phyloP scores from a whole-genome alignment of 2,113 vertebrate genomes.

The Boleophthalmus pectinirostris region DNA sequence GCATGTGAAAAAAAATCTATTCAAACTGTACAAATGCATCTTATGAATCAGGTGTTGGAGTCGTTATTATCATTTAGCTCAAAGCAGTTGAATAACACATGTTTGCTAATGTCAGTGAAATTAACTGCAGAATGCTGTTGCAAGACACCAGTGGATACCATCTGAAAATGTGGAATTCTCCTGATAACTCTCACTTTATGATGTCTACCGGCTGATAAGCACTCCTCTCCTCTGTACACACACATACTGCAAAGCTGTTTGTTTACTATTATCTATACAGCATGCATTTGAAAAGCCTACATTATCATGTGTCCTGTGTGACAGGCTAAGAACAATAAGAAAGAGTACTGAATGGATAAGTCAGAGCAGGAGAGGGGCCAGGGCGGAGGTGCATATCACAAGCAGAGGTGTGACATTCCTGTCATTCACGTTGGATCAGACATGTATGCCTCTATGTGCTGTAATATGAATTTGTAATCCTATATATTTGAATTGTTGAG shows the following conservation, averaged over 20 bases:
- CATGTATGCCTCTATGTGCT: background rate
- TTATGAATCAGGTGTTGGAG: background rate
- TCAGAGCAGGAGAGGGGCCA: background rate
- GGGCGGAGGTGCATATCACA: background rate
- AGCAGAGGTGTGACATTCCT: slow-evolving; percentile 6
- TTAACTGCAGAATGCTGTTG: slow-evolving; percentile 18
- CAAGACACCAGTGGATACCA: slow-evolving; percentile 12
- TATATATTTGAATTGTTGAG: background rate
- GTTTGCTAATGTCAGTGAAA: background rate
- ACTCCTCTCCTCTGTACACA: background rate
- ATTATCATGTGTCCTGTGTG: background rate
- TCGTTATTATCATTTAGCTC: background rate
- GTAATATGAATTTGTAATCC: no score
- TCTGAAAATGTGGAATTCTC: slow-evolving; percentile 3
- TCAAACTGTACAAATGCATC: background rate
- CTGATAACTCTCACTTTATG: slow-evolving; percentile 16
- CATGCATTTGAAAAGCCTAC: background rate
- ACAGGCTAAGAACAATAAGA: background rate
- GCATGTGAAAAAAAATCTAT: background rate
- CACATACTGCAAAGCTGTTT: background rate
- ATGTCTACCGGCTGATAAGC: slow-evolving; percentile 8
- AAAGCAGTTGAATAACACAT: slow-evolving; percentile 1
- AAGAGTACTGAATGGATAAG: background rate
- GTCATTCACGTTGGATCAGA: background rate
- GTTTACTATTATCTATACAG: slow-evolving; percentile 3